Conservation (phyloP, 2,797 vertebrate genomes). For the Avahi laniger region DNA sequence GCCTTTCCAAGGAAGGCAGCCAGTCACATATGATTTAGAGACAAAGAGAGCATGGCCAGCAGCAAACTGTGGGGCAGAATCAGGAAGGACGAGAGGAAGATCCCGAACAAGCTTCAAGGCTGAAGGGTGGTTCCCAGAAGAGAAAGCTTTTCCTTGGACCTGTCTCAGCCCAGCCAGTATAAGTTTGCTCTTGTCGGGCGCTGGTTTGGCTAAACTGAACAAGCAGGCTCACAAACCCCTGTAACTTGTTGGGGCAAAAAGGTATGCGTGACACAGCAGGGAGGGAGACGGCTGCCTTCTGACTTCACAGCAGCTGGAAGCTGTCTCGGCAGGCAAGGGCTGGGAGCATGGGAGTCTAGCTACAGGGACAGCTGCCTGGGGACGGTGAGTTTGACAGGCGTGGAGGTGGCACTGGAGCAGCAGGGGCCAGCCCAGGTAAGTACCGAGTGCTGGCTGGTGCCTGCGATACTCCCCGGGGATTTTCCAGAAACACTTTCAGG, state of each 20-base stretch:
- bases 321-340: not conserved
- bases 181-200: not conserved
- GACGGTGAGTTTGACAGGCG: no score
- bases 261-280: not conserved
- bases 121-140: not conserved
- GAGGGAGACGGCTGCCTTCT: not conserved
- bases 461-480: no score
- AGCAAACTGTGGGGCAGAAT: not conserved
- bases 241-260: not conserved
- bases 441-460: not conserved
- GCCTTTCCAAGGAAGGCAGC: not conserved
- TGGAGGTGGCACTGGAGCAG: not conserved
- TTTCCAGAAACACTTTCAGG: conserved; percentile 3
- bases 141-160: not conserved
- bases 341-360: not conserved
- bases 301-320: not conserved
- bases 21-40: not conserved
- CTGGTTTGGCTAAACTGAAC: not conserved
- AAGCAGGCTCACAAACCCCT: not conserved
- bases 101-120: not conserved
- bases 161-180: no score
- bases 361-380: not conserved
- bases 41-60: not conserved
- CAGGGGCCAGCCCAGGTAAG: not conserved
- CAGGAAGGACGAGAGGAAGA: not conserved